phyloP scores from a whole-genome alignment of 2,888 invertebrate species.

The Cosmia trapezina region DNA sequence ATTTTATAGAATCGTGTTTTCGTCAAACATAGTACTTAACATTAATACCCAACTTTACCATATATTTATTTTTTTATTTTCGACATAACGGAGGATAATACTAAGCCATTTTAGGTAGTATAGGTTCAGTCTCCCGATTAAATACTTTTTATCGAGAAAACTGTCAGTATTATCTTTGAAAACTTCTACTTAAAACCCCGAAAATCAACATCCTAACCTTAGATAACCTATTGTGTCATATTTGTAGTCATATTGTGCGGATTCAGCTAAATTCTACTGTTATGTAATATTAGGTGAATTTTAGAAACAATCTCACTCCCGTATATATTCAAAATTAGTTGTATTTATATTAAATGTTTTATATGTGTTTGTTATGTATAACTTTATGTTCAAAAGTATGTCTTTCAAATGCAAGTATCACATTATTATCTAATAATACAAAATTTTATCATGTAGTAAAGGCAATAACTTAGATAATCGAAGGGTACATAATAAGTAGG shows the following conservation, averaged over 20 bases:
- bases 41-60: too few relatives aligned
- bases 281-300: not conserved
- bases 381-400: slow-evolving; percentile 25
- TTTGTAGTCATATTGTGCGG: too few relatives aligned
- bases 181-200: not conserved
- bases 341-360: slow-evolving; percentile 24
- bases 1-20: too few relatives aligned
- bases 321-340: not conserved
- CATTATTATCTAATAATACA: not conserved
- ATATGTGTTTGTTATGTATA: slow-evolving; percentile 28
- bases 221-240: not conserved
- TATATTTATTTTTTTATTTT: too few relatives aligned
- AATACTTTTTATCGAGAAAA: not conserved
- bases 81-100: too few relatives aligned
- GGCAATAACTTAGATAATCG: too few relatives aligned
- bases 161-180: not conserved
- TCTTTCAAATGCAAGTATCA: slow-evolving; percentile 17
- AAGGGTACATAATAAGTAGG: not conserved
- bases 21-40: too few relatives aligned
- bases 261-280: not conserved
- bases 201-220: not conserved
- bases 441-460: not conserved
- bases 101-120: too few relatives aligned
- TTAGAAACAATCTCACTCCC: not conserved
- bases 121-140: not conserved